A percentile compares a stretch with the other conserved stretches of the same genome.
Evolutionary conservation across 2,113 vertebrate genomes (phyloP).

Genomic region (Casuarius casuarius): DNA sequence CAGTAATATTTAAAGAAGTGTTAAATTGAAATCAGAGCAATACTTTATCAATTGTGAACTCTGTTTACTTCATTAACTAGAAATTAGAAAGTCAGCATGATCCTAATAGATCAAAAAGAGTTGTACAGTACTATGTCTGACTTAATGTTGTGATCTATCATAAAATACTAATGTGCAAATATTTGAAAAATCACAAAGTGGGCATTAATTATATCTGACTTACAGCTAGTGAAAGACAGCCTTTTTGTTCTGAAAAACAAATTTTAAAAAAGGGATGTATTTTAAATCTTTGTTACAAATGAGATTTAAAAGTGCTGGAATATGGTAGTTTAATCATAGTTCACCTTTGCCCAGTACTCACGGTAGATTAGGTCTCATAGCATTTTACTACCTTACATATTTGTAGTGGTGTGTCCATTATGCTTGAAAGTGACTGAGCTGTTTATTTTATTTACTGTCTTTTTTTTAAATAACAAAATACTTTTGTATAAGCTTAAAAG

Average conservation of each 20-base stretch:
- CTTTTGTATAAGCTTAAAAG: neutral
- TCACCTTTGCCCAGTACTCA: neutral
- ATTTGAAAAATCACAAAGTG: neutral
- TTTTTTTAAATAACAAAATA: neutral
- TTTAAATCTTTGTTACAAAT: neutral
- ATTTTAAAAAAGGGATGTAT: neutral
- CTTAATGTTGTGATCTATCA: neutral
- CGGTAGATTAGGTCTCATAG: neutral
- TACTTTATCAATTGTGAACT: neutral
- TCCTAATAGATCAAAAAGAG: neutral
- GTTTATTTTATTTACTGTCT: neutral
- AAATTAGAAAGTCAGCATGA: neutral
- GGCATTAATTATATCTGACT: neutral
- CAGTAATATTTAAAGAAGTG: neutral
- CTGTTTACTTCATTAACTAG: neutral
- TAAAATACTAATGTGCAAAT: accelerated
- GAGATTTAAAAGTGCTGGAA: neutral
- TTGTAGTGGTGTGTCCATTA: neutral
- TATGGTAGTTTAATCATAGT: neutral
- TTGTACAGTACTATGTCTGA: neutral
- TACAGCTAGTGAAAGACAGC: neutral
- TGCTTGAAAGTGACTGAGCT: neutral
- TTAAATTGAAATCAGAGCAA: slow-evolving; percentile 24
- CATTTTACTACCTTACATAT: neutral
- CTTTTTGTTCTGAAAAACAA: neutral